phyloP scores from a whole-genome alignment of 2,113 vertebrate genomes.

The Theropithecus gelada region DNA sequence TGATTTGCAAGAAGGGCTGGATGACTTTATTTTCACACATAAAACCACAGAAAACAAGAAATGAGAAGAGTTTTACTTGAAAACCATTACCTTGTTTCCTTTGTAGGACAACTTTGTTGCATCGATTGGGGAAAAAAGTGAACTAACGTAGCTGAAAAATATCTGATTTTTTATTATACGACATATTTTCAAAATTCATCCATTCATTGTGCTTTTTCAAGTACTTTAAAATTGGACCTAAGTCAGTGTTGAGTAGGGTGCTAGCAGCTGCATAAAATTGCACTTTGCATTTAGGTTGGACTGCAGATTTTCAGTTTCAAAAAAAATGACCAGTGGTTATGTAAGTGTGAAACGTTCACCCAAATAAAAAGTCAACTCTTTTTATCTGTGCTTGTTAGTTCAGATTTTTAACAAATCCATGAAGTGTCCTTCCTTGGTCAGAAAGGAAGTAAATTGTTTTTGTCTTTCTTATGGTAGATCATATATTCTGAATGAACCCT shows the following conservation, averaged over 20 bases:
- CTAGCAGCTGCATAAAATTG: background rate
- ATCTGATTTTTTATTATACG: background rate
- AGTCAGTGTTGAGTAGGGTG: background rate
- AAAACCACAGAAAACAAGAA: constrained; percentile 6
- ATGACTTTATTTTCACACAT: background rate
- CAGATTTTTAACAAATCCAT: constrained; percentile 10
- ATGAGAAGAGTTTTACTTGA: background rate
- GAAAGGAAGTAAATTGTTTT: background rate
- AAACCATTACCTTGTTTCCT: background rate
- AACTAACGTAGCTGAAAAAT: background rate
- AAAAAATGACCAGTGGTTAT: background rate
- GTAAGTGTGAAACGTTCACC: background rate
- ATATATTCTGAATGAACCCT: constrained; percentile 12
- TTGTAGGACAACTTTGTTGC: constrained; percentile 3
- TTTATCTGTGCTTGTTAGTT: background rate
- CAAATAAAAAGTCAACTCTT: background rate
- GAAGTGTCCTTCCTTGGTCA: background rate
- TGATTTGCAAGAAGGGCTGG: background rate
- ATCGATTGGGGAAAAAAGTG: background rate
- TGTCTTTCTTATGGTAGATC: background rate
- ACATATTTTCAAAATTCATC: background rate
- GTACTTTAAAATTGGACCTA: background rate
- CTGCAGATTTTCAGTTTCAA: background rate
- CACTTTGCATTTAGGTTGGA: background rate
- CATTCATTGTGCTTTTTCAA: background rate